Percentiles rank a stretch among this genome's conserved stretches.
phyloP scores from a whole-genome alignment of 2,113 vertebrate genomes.

The Serilophus lunatus region DNA sequence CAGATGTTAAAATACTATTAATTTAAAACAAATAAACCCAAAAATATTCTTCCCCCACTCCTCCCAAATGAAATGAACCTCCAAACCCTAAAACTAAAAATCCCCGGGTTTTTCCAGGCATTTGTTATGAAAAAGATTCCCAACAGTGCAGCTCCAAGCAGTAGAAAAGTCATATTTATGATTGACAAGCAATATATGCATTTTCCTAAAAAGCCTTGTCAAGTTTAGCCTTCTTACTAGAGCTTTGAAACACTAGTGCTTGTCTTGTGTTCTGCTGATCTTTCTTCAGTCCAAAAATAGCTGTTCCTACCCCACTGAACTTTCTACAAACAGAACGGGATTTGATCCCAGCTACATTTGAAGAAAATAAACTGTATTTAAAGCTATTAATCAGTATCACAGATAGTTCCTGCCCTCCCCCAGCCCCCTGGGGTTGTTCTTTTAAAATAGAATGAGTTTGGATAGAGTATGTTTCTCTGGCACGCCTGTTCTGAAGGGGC shows the following conservation, averaged over 20 bases:
- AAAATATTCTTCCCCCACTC: background rate
- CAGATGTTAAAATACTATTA: background rate
- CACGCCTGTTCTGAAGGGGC: background rate
- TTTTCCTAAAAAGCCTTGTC: background rate
- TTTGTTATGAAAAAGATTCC: background rate
- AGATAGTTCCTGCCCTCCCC: background rate
- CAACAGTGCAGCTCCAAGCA: background rate
- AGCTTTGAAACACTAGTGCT: background rate
- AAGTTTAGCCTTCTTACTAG: background rate
- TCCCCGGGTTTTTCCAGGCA: background rate
- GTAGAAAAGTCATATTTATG: background rate
- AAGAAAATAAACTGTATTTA: conserved; percentile 17
- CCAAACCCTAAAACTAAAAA: background rate
- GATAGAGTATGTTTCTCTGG: background rate
- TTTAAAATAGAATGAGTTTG: background rate
- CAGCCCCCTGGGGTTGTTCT: background rate
- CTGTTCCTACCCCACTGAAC: background rate
- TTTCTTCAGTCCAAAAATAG: background rate
- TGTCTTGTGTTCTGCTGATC: background rate
- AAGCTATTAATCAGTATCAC: background rate
- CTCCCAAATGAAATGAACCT: background rate
- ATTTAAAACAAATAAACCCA: background rate
- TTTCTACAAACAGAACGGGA: background rate
- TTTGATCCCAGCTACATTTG: background rate
- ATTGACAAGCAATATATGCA: rapidly evolving